Percentiles rank a stretch among this genome's conserved stretches.
These are phyloP conservation scores for Platypus cylindrus DNA, from an alignment of 2,888 invertebrate species.

Conservation along the genomic window DNA sequence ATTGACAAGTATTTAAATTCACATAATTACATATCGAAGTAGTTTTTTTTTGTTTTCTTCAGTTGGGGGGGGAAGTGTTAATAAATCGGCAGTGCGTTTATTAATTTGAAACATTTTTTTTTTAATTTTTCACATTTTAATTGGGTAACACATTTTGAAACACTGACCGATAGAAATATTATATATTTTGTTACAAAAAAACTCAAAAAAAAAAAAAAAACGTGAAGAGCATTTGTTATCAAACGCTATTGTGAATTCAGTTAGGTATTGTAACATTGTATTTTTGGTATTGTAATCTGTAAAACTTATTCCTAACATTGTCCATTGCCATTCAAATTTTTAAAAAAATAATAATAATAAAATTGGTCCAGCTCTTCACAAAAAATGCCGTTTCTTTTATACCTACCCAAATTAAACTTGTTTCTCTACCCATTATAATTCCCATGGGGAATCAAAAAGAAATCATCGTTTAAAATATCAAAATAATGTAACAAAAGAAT, in stretches of 20 bases:
- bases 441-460: too few relatives aligned
- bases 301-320: too few relatives aligned
- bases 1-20: background rate
- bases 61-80: slow-evolving; percentile 1
- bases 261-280: too few relatives aligned
- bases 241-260: too few relatives aligned
- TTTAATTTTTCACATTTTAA: slow-evolving; percentile 18
- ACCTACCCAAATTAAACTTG: too few relatives aligned
- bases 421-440: too few relatives aligned
- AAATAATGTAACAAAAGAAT: too few relatives aligned
- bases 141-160: slow-evolving; percentile 28
- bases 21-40: slow-evolving; percentile 3
- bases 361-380: slow-evolving; percentile 8
- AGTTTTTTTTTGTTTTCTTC: background rate
- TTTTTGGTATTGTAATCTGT: slow-evolving; percentile 3
- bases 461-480: too few relatives aligned
- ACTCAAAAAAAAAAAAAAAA: slow-evolving; percentile 19
- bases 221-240: slow-evolving; percentile 21
- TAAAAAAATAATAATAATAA: slow-evolving; percentile 6
- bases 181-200: slow-evolving; percentile 29
- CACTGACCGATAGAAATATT: slow-evolving; percentile 19
- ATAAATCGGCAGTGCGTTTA: background rate
- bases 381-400: slow-evolving; percentile 6
- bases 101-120: background rate
- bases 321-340: too few relatives aligned